Evolutionary conservation across 2,113 vertebrate species (phyloP).

Genomic region (Neofelis nebulosa): DNA sequence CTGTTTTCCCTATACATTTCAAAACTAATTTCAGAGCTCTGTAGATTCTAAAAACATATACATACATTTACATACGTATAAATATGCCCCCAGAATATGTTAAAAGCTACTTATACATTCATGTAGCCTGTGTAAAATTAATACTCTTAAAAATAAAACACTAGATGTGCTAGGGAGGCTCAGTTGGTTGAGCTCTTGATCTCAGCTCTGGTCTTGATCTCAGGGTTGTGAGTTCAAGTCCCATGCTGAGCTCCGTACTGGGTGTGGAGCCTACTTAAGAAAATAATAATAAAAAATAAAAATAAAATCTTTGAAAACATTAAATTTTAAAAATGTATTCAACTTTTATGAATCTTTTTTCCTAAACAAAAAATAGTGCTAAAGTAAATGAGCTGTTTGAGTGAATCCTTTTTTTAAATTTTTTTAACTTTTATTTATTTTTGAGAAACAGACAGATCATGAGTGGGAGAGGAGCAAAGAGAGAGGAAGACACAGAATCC

Average conservation of each 20-base stretch:
- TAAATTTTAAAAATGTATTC: not conserved
- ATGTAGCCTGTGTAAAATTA: not conserved
- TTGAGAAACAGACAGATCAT: no score
- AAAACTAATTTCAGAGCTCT: slow-evolving; percentile 22
- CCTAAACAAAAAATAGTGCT: not conserved
- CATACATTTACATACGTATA: not conserved
- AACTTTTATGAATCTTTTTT: not conserved
- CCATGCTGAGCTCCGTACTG: no score
- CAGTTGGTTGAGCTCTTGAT: no score
- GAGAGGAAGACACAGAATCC: no score
- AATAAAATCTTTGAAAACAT: not conserved
- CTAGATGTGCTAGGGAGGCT: no score
- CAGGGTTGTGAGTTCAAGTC: no score
- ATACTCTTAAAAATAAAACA: slow-evolving; percentile 4
- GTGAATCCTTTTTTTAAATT: not conserved
- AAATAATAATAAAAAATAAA: no score
- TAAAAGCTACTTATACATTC: not conserved
- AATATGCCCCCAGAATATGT: not conserved
- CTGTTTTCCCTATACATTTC: not conserved
- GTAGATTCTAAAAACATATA: not conserved
- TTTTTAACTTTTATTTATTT: no score
- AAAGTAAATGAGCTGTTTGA: not conserved
- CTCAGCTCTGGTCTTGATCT: no score
- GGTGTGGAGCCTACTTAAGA: no score
- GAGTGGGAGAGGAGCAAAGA: no score